These are phyloP conservation scores for Serilophus lunatus DNA, from an alignment of 2,113 vertebrate species.

Conservation along the genomic window DNA sequence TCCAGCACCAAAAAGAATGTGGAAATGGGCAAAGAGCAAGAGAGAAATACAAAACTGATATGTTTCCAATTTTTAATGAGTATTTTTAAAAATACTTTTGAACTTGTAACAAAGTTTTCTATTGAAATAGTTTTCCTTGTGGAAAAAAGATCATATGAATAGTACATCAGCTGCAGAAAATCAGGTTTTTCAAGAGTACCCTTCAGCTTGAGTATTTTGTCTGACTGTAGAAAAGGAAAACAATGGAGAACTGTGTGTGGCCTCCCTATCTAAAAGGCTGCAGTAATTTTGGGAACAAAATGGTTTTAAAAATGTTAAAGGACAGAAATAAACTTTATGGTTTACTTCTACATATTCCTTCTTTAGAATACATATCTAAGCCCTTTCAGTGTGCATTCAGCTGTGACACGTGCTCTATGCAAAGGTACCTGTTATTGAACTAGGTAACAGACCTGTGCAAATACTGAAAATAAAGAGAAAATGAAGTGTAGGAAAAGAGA, in stretches of 20 bases:
- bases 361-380: neutral
- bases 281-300: slow-evolving; percentile 19
- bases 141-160: neutral
- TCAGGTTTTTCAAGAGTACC: neutral
- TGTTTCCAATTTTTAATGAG: neutral
- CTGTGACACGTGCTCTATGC: neutral
- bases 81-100: neutral
- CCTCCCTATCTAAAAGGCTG: neutral
- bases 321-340: neutral
- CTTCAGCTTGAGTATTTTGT: neutral
- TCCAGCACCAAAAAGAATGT: neutral
- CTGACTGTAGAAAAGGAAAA: neutral
- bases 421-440: neutral
- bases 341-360: neutral
- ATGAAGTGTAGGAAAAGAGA: neutral
- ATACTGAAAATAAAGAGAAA: neutral
- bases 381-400: neutral
- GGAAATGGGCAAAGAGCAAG: neutral
- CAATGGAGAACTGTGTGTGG: neutral
- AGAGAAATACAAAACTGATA: neutral
- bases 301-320: neutral
- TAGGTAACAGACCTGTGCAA: neutral
- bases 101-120: neutral
- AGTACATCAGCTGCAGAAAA: neutral
- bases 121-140: neutral